phyloP scores from a whole-genome alignment of 1,140 invertebrate genomes.

The Thaumatotibia leucotreta region DNA sequence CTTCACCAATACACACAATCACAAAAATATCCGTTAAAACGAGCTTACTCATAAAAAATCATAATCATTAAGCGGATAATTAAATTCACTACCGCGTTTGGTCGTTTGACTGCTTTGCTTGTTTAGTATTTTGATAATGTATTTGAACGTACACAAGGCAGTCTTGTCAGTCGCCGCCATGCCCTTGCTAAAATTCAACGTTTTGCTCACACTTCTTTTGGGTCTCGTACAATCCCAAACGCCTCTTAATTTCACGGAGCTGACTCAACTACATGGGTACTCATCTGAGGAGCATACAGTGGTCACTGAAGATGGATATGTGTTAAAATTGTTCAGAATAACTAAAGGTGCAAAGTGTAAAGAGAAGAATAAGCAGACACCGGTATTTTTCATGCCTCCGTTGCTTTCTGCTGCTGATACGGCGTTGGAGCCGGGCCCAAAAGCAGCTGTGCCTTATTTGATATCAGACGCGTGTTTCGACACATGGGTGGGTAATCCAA shows the following conservation, averaged over 20 bases:
- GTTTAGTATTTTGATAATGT: neutral
- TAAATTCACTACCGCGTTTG: no score
- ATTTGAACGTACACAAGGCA: neutral
- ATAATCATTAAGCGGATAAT: no score
- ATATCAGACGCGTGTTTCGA: constrained; percentile 84
- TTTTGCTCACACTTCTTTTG: neutral
- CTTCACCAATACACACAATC: no score
- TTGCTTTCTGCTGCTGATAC: neutral
- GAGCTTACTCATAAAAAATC: no score
- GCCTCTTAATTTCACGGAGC: constrained; percentile 1
- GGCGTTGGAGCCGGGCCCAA: constrained; percentile 74
- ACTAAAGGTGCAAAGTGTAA: neutral
- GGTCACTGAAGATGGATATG: constrained; percentile 7
- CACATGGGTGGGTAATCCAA: constrained; percentile 82
- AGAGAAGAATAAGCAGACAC: neutral
- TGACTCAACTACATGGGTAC: neutral
- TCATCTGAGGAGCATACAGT: neutral
- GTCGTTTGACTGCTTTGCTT: no score
- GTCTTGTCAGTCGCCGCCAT: neutral
- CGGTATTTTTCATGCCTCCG: neutral
- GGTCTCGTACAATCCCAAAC: neutral
- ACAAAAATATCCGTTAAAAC: no score
- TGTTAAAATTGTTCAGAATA: neutral
- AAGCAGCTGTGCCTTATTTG: constrained; percentile 78
- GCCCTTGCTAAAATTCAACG: neutral